Evolutionary conservation across 2,888 invertebrate species (phyloP).

Genomic region (Epinotia nisella): DNA sequence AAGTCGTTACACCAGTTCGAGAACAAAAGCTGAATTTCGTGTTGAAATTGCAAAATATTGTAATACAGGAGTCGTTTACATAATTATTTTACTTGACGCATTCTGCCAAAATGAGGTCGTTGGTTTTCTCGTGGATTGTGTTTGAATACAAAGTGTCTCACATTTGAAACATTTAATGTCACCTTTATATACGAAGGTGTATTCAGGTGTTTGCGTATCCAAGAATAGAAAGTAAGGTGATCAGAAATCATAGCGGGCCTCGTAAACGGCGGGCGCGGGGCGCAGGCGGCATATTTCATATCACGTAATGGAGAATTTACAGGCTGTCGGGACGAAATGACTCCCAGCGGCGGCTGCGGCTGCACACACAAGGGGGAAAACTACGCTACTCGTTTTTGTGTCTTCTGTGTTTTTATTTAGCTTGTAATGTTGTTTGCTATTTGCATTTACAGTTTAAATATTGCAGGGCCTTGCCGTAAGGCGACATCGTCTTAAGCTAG

Average conservation of each 20-base stretch:
- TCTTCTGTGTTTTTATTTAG: conserved; percentile 14
- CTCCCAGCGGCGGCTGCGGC: conserved; percentile 77
- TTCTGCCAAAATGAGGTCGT: conserved; percentile 61
- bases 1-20: conserved; percentile 71
- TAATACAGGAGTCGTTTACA: conserved; percentile 66
- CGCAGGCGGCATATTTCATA: conserved; percentile 81
- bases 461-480: too few relatives aligned
- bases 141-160: conserved; percentile 45
- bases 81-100: conserved; percentile 68
- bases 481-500: too few relatives aligned
- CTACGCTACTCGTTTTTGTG: conserved; percentile 54
- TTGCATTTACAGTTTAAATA: neutral
- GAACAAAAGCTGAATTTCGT: conserved; percentile 79
- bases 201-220: conserved; percentile 45
- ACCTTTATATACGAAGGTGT: conserved; percentile 7
- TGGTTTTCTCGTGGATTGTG: conserved; percentile 56
- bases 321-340: conserved; percentile 83
- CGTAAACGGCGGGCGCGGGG: conserved; percentile 67
- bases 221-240: conserved; percentile 54
- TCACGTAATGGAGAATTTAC: conserved; percentile 85
- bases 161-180: conserved; percentile 18
- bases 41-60: conserved; percentile 78
- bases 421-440: neutral
- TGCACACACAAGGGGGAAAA: conserved; percentile 53
- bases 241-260: conserved; percentile 64